Base-by-base conservation (phyloP, 2,797 vertebrate species). In the Lacerta agilis region DNA sequence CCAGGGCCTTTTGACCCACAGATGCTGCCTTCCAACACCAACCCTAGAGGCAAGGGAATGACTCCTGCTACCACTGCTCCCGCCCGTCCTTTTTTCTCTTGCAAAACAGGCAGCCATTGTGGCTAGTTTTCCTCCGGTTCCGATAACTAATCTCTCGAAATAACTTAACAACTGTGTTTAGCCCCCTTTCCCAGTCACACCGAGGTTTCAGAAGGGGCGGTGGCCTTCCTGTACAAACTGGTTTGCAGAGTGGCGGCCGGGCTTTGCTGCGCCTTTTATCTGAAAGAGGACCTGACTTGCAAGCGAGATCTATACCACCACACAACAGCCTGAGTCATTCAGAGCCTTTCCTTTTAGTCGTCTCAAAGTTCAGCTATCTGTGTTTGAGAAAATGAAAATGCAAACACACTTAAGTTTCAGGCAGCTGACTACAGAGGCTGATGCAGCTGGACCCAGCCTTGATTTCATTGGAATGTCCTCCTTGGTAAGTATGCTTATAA, bases 221-320 rank as follows among this genome's bases (percentile, higher is more conserved):
- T 43, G 83, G 8, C 77, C 41, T 92, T 83, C 41, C 89, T 81
- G 87, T 90, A 85, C 88, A 88, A 91, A 87, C 55, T 86, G 71
- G 80, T 93, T 87, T 90, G 83, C 88, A 49, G 6, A 15, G 69
- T 20, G 18, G 49, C 86, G 36, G 49, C 49, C 13, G 49, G 87
- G 92, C 89, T 88, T 87, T 79, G 72, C 90, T 90, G 88, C 88
- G 87, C 41, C 90, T 92, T 73, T 85, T 73, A 93, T 92, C 89
- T 91, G 73, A 88, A 89, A 49, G 69, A 76, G 69, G 71, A 66
- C 90, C 86, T 29, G 58, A 82, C 61, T 49, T 0, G 29, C 43
- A 55, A 36, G 87, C 41, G 36, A 88, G 45, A 55, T 45, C 2
- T 29, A 10, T 79, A 66, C 79, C 73, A 58, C 9, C 73, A 58